Evolutionary conservation across 2,113 vertebrate genomes (phyloP).

Genomic region (Chitala chitala): DNA sequence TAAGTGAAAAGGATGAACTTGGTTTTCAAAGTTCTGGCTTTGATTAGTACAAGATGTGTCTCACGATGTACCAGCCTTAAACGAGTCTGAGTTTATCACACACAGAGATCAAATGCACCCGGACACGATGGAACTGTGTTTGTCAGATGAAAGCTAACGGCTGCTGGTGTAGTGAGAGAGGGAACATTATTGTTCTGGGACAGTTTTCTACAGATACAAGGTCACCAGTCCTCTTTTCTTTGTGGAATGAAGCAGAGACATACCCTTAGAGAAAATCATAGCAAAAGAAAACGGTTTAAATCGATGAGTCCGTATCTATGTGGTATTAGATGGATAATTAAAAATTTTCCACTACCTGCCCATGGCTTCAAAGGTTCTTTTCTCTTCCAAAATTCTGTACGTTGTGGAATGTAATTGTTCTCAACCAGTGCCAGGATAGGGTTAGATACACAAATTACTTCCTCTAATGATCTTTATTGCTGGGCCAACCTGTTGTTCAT

Average conservation of each 20-base stretch:
- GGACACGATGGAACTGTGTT: not conserved
- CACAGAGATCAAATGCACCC: not conserved
- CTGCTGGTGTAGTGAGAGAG: not conserved
- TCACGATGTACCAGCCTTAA: too few species aligned
- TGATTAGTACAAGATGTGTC: too few species aligned
- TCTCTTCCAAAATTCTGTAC: not conserved
- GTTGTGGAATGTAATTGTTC: not conserved
- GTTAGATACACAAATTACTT: too few species aligned
- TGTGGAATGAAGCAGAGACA: not conserved
- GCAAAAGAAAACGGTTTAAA: not conserved
- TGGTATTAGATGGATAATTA: not conserved
- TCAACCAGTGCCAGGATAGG: not conserved
- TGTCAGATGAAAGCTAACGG: not conserved
- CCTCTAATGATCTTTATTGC: not conserved
- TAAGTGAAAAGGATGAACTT: too few species aligned
- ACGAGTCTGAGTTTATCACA: not conserved
- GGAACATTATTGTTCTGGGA: too few species aligned
- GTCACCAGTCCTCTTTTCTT: not conserved
- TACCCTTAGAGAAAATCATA: not conserved
- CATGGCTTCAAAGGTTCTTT: not conserved
- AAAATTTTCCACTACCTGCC: constrained; percentile 3
- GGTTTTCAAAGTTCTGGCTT: too few species aligned
- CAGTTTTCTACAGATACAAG: too few species aligned
- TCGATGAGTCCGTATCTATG: not conserved
- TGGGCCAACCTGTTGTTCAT: not conserved